These are phyloP conservation scores for Trichonephila inaurata DNA, from an alignment of 1,140 invertebrate species.

Conservation along the genomic window DNA sequence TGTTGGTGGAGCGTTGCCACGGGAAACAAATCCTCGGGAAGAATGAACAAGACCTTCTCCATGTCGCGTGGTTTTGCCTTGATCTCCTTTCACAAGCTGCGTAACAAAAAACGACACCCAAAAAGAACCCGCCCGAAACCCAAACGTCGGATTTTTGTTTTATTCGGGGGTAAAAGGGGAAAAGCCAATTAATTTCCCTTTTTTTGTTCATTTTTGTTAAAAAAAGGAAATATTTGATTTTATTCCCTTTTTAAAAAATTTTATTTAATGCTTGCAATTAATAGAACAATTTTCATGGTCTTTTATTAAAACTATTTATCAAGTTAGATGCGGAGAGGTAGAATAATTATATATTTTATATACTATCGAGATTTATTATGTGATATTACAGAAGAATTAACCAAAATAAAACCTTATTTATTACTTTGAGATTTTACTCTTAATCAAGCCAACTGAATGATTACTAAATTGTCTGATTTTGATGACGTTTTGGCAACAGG, in stretches of 20 bases:
- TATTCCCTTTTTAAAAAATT: background rate
- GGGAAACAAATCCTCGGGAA: background rate
- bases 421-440: background rate
- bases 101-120: background rate
- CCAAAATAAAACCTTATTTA: background rate
- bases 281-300: too few relatives aligned
- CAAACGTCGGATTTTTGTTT: background rate
- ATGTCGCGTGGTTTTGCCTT: background rate
- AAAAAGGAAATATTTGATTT: background rate
- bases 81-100: conserved; percentile 41
- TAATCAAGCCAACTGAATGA: too few relatives aligned
- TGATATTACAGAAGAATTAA: background rate
- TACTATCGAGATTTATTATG: background rate
- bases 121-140: background rate
- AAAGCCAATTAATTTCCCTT: background rate
- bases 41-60: conserved; percentile 1
- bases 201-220: background rate
- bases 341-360: too few relatives aligned
- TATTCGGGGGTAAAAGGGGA: background rate
- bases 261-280: background rate
- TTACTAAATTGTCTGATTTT: too few relatives aligned
- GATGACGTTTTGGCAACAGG: too few relatives aligned
- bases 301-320: too few relatives aligned
- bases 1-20: background rate
- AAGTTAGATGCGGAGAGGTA: too few relatives aligned